A percentile compares a stretch with the other conserved stretches of the same genome.
phyloP scores from a whole-genome alignment of 2,113 vertebrate species.

The Atherinomorus stipes region DNA sequence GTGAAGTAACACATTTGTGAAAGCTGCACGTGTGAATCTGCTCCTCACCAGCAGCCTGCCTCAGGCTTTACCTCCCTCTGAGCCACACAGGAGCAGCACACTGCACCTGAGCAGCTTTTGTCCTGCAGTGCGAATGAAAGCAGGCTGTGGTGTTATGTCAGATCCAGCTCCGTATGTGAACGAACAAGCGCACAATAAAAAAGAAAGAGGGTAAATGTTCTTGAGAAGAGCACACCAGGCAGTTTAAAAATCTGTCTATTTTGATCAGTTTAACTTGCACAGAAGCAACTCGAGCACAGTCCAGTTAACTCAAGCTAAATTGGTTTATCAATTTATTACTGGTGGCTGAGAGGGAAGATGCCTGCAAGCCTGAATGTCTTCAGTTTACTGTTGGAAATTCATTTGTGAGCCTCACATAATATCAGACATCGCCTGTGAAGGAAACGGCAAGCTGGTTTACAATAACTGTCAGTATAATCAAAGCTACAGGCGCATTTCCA shows the following conservation, averaged over 20 bases:
- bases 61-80: conserved; percentile 59
- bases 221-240: background rate
- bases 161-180: conserved; percentile 31
- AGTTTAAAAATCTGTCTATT: conserved; percentile 28
- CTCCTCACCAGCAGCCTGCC: conserved; percentile 57
- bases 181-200: conserved; percentile 10
- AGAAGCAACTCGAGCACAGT: conserved; percentile 6
- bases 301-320: conserved; percentile 20
- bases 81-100: conserved; percentile 34
- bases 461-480: conserved; percentile 22
- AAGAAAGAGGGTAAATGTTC: background rate
- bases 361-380: conserved; percentile 31
- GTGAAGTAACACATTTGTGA: conserved; percentile 28
- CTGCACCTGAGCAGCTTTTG: conserved; percentile 56
- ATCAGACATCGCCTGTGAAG: conserved; percentile 5
- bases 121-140: conserved; percentile 57
- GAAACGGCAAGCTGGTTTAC: background rate
- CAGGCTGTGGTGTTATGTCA: conserved; percentile 49
- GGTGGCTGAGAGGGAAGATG: conserved; percentile 5
- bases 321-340: conserved; percentile 36
- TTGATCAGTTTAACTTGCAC: conserved; percentile 3
- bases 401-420: background rate
- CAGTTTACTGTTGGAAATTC: background rate
- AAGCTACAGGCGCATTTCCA: conserved; percentile 25
- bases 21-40: conserved; percentile 43